Conservation (phyloP, 2,113 vertebrate species). For the Sisor rabdophorus region DNA sequence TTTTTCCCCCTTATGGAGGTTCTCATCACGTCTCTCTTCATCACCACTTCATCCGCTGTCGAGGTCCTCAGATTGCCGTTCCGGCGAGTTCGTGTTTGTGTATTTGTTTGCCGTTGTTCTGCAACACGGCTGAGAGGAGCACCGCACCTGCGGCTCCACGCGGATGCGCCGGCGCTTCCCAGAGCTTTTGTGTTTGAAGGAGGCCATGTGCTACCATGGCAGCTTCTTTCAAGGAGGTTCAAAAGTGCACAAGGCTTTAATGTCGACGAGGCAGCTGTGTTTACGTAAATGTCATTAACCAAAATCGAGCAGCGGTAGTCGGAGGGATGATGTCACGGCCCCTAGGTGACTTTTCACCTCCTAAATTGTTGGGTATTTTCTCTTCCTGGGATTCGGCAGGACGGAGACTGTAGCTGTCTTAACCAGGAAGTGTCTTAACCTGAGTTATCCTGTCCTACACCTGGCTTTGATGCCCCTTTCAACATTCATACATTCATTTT, state of each 20-base stretch:
- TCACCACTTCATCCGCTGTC: not conserved
- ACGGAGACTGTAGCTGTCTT: not conserved
- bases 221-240: constrained; percentile 53
- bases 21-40: not conserved
- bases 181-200: constrained; percentile 50
- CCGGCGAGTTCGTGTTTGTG: not conserved
- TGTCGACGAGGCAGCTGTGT: constrained; percentile 70
- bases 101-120: constrained; percentile 48
- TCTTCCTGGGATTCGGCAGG: not conserved
- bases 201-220: constrained; percentile 40
- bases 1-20: not conserved
- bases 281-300: constrained; percentile 62
- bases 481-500: not conserved
- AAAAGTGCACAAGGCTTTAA: constrained; percentile 61
- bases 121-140: constrained; percentile 54
- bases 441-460: not conserved
- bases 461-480: not conserved
- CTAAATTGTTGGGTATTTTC: not conserved
- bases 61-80: constrained; percentile 29
- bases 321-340: constrained; percentile 51
- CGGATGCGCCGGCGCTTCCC: constrained; percentile 56
- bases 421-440: not conserved
- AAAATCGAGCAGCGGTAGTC: constrained; percentile 27
- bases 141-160: constrained; percentile 61
- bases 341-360: constrained; percentile 45